Base-by-base conservation (phyloP, 2,797 vertebrate species). In the Argyrosomus regius region DNA sequence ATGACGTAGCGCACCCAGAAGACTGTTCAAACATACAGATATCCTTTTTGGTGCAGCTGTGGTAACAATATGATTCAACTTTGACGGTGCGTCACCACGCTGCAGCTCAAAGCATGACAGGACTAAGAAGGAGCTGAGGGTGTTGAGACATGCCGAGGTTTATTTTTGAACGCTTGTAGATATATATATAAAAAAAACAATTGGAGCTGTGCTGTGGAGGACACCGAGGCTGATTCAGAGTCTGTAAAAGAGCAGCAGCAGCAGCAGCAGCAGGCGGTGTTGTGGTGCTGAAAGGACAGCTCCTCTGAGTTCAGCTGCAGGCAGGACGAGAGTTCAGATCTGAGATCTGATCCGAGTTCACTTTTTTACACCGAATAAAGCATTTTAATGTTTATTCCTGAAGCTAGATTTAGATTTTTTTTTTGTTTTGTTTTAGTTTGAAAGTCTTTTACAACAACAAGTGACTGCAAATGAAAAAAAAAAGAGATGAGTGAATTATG, bases 271-370 rank as follows among this genome's bases (percentile, higher is more conserved):
- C 14, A 3, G 58, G 53, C n/a, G 6, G 66, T 4, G 62, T 5
- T 12, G 75, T 89, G 92, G 94, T 95, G 88, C 94, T 95, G 94
- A 93, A 91, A 20, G 92, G 87, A 95, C 93, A 95, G 93, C 88
- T 92, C 92, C 87, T 71, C 50, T 45, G 53, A 74, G 58, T 52
- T 54, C 56, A 59, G 70, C 78, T 41, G 70, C 72, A 50, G 57
- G 18, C 60, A 28, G 31, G 45, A 18, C 11, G 13, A 53, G 72
- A 77, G 75, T 72, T 66, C 39, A 80, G 62, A 13, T 24, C 67
- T 17, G 31, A 48, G 9, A 31, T 41, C 73, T 58, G 14, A 48
- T 64, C 59, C 45, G 0, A 13, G 16, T 28, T 6, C 10, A 60
- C 41, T 28, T 49, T 18, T 35, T 11, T 1, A 6, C 45, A 14